Conservation (phyloP, 2,888 invertebrate species). For the Caenorhabditis drosophilae region DNA sequence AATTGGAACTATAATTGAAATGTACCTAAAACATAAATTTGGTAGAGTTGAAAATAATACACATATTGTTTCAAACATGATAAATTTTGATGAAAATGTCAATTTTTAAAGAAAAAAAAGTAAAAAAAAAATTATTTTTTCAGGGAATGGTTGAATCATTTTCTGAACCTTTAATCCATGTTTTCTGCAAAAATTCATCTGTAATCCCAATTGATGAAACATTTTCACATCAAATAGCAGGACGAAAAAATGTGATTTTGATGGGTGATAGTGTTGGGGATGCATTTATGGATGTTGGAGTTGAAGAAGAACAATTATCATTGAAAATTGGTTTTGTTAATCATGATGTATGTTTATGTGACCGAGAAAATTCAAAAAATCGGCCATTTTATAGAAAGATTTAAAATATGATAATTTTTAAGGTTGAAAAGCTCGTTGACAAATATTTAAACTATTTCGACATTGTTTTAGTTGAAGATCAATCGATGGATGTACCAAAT, state of each 20-base stretch:
- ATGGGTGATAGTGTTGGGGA: constrained; percentile 93
- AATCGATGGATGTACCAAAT: constrained; percentile 73
- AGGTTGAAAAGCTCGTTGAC: constrained; percentile 36
- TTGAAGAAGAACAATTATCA: constrained; percentile 75
- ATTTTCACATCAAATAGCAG: constrained; percentile 30
- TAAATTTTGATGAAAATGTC: constrained; percentile 58
- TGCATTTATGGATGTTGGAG: constrained; percentile 87
- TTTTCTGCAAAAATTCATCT: constrained; percentile 90
- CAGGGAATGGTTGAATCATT: constrained; percentile 73
- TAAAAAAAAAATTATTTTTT: too few species aligned
- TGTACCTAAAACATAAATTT: constrained; percentile 77
- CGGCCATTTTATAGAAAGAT: neutral
- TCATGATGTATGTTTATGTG: constrained; percentile 30
- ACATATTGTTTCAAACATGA: constrained; percentile 67
- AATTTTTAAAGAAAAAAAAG: too few species aligned
- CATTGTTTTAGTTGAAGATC: constrained; percentile 87
- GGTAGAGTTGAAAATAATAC: constrained; percentile 44
- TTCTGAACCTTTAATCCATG: constrained; percentile 83
- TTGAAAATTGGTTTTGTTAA: constrained; percentile 92
- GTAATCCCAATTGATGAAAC: constrained; percentile 73
- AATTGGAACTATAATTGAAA: constrained; percentile 78
- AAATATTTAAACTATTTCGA: constrained; percentile 75
- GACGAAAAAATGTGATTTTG: constrained; percentile 81
- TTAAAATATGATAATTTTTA: constrained; percentile 7
- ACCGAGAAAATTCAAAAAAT: constrained; percentile 4